Evolutionary conservation across 2,888 invertebrate species (phyloP), one percentile per base, ranked within the genome.

Genomic region (Drosophila stalkeri): DNA sequence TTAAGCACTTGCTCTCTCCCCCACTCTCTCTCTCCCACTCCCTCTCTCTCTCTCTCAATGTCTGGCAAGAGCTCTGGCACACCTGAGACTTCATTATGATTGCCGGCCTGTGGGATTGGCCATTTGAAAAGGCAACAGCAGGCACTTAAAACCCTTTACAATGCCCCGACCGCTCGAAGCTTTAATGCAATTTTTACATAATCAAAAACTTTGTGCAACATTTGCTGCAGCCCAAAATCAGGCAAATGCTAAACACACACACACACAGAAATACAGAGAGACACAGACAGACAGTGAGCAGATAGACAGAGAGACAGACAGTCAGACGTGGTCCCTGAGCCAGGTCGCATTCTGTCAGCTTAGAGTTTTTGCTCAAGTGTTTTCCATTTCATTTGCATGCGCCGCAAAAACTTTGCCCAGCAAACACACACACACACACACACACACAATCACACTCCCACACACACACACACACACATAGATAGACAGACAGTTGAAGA

Each of bases 311-410:
- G 16, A 52, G 33, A 66, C 27, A 59, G 16, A 33, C 39, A 49
- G n/a, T 44, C 18, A 56, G 46, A 60, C 33, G 51, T 20, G 62
- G 49, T 55, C 49, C 61, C 66, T 66, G 49, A 60, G 77, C 62
- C 72, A 76, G 72, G 71, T 65, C 54, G 71, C 61, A 70, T 76
- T 23, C 77, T 59, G 27, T 77, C 72, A 80, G 77, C 67, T 64
- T 62, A 64, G 71, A 76, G 81, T 89, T 85, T 87, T 72, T 86
- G 51, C 75, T 75, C 70, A 85, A 85, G 90, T 85, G 82, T 88
- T 85, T 85, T 86, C 90, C 89, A 90, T 86, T 86, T 86, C 89
- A 90, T 90, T 86, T 90, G 75, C 86, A 88, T 86, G 83, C 51
- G 77, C 75, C 88, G 71, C 83, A 74, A 78, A 81, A 82, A 85